Evolutionary conservation across 2,888 invertebrate species (phyloP).

Genomic region (Morpho deidamia): DNA sequence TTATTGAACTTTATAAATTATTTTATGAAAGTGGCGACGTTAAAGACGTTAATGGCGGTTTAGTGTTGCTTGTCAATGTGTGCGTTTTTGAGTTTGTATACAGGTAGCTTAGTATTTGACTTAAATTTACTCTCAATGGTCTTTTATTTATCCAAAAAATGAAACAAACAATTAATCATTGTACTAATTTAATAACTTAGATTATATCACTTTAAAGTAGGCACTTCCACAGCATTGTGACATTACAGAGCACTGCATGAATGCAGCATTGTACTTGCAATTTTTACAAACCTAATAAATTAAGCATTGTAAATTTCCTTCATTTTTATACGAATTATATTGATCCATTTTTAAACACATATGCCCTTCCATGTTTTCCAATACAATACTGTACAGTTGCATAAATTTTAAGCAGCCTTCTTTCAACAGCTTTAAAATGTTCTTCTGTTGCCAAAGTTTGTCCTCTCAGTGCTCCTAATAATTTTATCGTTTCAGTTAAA

Average conservation of each 20-base stretch:
- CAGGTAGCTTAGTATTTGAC: no score
- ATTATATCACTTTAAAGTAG: slow-evolving; percentile 3
- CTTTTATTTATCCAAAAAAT: not conserved
- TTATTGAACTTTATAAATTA: no score
- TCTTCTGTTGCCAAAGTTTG: slow-evolving; percentile 82
- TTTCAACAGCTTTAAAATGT: slow-evolving; percentile 87
- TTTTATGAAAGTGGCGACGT: no score
- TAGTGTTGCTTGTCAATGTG: no score
- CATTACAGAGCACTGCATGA: no score
- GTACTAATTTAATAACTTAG: not conserved
- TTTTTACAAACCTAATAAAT: no score
- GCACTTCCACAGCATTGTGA: not conserved
- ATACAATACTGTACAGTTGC: slow-evolving; percentile 88
- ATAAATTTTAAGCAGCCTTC: slow-evolving; percentile 85
- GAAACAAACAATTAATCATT: not conserved
- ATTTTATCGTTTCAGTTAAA: slow-evolving; percentile 75
- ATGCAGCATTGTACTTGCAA: no score
- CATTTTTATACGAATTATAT: slow-evolving; percentile 10
- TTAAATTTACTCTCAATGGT: no score
- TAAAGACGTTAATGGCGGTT: no score
- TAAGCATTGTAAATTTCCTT: no score
- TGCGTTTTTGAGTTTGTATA: no score
- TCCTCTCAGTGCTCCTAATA: slow-evolving; percentile 74
- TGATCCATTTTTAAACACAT: slow-evolving; percentile 50
- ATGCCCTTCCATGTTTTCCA: slow-evolving; percentile 73